phyloP scores from a whole-genome alignment of 2,113 vertebrate genomes.

The Acanthochromis polyacanthus region DNA sequence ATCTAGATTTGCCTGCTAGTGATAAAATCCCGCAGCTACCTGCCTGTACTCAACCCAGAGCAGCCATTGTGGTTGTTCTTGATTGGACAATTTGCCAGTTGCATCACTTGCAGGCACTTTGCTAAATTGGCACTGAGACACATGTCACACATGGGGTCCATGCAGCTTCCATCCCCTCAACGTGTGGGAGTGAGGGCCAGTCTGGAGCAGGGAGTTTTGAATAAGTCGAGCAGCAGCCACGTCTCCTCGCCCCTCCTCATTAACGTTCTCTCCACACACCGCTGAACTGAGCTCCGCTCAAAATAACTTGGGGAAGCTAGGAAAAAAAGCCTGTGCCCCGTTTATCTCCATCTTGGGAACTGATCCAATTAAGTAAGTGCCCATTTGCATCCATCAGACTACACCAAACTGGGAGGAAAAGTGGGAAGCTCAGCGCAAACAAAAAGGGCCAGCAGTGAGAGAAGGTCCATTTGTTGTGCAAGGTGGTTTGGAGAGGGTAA shows the following conservation, averaged over 20 bases:
- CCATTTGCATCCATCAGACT: constrained; percentile 94
- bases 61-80: constrained; percentile 14
- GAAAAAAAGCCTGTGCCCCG: constrained; percentile 82
- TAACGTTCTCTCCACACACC: constrained; percentile 77
- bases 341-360: constrained; percentile 96
- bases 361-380: constrained; percentile 98
- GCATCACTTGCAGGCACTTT: constrained; percentile 63
- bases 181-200: constrained; percentile 53
- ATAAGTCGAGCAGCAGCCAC: constrained; percentile 55
- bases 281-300: constrained; percentile 86
- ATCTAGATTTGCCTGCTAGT: constrained; percentile 34
- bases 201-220: constrained; percentile 61
- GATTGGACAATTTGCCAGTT: constrained; percentile 51
- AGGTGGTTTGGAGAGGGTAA: constrained; percentile 76
- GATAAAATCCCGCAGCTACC: constrained; percentile 42
- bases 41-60: constrained; percentile 35
- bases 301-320: constrained; percentile 88
- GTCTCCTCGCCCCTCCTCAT: constrained; percentile 75
- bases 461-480: constrained; percentile 75
- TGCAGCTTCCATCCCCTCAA: constrained; percentile 42
- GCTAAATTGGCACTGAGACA: constrained; percentile 62
- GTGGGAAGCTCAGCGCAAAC: constrained; percentile 66
- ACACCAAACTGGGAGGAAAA: constrained; percentile 81
- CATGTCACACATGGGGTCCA: constrained; percentile 41
- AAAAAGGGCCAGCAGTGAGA: constrained; percentile 55